Base-by-base conservation (phyloP, 2,888 invertebrate species). In the Cantharis rufa region DNA sequence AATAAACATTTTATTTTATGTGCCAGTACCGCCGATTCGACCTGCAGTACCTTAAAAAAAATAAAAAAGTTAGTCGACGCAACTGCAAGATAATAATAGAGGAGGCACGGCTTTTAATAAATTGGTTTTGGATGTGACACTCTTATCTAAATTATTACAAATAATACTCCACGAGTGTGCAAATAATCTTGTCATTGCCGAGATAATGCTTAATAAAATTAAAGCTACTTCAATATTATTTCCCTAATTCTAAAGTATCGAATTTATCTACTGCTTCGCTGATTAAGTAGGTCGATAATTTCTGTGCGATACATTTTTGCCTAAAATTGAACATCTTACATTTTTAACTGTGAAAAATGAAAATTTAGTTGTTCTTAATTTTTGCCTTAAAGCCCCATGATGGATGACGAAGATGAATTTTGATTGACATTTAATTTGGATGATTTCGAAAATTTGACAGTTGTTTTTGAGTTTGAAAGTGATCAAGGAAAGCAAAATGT, bases 1-100 rank as follows among this genome's bases (percentile, higher is more conserved):
- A 62, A 63, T 69, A 32, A 76, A 76, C 77, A 78, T 77, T 62
- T 69, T 79, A 48, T 48, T 18, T 71, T 70, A 66, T 72, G 15
- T 66, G 15, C 27, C 11, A n/a, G 11, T 16, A 15, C 24, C 18
- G 68, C n/a, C 48, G 28, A 27, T 64, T 18, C 16, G 27, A 15
- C 28, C 15, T 28, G 21, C 9, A 69, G n/a, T 24, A 32, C 15
- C 13, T 63, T 70, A 71, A 27, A 69, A 69, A 69, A 10, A 69
- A 66, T n/a, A 24, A 63, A 63, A 9, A 10, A 1, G 63, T 18
- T 21, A 66, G 15, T 66, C 13, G n/a, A 21, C 16, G 10, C 18
- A 66, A 24, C 24, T n/a, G 24, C 18, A 66, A 24, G 21, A 21
- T 21, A 64, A 64, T 11, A 16, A 66, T 21, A 16, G 13, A 48